Conservation (phyloP, 2,797 vertebrate species). For the Sebastes nivosus region DNA sequence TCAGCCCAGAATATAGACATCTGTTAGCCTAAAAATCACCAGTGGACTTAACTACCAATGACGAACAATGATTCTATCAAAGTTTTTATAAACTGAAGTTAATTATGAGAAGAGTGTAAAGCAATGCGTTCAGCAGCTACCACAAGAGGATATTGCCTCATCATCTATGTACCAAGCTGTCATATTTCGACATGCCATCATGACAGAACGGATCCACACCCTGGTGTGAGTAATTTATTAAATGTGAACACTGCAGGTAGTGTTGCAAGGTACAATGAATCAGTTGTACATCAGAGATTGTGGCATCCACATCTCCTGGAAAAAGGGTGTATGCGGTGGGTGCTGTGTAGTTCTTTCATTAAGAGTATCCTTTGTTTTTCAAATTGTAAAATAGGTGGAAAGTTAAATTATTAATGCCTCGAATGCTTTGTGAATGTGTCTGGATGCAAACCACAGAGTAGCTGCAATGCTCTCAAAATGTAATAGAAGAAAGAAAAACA, state of each 20-base stretch:
- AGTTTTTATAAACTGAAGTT: background rate
- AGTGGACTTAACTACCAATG: background rate
- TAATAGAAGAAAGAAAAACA: background rate
- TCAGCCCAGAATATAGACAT: background rate
- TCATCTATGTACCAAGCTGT: conserved; percentile 9
- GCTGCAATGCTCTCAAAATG: background rate
- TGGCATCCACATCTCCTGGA: background rate
- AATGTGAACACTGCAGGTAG: background rate
- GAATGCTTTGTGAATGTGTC: background rate
- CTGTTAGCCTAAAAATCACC: background rate
- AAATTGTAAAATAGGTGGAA: background rate
- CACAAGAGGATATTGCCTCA: conserved; percentile 31
- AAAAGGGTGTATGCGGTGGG: background rate
- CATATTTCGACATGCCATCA: background rate
- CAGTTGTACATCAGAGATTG: background rate
- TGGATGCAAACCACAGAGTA: background rate
- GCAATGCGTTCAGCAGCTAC: background rate
- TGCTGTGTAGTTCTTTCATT: background rate
- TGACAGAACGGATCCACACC: conserved; percentile 33
- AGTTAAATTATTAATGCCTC: background rate
- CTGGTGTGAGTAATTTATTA: conserved; percentile 21
- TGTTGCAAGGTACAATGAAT: background rate
- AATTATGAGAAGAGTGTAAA: too few relatives aligned
- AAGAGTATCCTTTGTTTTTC: background rate
- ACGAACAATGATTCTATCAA: too few relatives aligned